These are phyloP conservation scores for Troides oblongomaculatus DNA, from an alignment of 2,888 invertebrate genomes.

Conservation along the genomic window DNA sequence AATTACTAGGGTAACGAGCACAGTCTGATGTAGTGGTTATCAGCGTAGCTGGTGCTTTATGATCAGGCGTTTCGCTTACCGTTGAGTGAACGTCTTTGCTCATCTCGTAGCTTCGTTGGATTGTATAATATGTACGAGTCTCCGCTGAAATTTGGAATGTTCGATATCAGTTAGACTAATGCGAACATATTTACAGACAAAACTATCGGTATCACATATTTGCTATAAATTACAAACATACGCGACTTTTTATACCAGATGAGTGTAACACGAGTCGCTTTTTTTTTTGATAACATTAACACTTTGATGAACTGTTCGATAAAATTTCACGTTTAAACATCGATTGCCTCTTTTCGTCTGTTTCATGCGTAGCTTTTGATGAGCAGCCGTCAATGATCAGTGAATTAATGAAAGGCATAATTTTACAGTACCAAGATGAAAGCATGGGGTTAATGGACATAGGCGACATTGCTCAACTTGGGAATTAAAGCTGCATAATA, in stretches of 20 bases:
- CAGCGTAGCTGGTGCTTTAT: no score
- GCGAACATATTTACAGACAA: no score
- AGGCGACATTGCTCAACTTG: no score
- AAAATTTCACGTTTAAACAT: slow-evolving; percentile 1
- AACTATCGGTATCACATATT: neutral
- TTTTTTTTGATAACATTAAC: slow-evolving; percentile 19
- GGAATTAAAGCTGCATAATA: no score
- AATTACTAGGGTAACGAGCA: no score
- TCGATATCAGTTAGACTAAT: no score
- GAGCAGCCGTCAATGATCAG: slow-evolving; percentile 1
- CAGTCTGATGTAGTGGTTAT: no score
- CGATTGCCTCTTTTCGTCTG: neutral
- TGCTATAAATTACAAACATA: slow-evolving; percentile 5
- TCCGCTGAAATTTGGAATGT: no score
- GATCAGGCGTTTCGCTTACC: no score
- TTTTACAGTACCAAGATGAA: neutral
- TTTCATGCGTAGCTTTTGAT: neutral
- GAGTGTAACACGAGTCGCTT: slow-evolving; percentile 13
- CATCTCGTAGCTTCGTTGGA: no score
- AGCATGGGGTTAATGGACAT: neutral
- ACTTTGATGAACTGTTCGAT: neutral
- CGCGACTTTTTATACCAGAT: slow-evolving; percentile 13
- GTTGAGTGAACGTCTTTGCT: no score
- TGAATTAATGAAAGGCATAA: neutral
- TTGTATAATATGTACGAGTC: no score